Evolutionary conservation across 2,888 invertebrate genomes (phyloP).

Genomic region (Helobdella robusta): DNA sequence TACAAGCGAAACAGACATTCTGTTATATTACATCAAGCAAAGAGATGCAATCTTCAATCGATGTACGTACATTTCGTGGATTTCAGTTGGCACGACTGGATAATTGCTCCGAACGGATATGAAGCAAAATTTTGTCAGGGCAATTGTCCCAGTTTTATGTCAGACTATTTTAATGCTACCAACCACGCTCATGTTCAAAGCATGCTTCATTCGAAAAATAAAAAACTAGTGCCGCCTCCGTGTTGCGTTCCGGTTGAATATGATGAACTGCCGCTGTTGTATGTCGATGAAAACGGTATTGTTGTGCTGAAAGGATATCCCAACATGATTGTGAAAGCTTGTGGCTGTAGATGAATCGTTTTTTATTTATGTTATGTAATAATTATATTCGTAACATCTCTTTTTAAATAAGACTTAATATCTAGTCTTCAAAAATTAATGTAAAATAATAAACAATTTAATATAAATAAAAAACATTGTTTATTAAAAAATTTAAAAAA

Average conservation of each 20-base stretch:
- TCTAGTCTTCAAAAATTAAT: too few species aligned
- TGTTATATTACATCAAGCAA: too few species aligned
- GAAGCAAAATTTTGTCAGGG: slow-evolving; percentile 94
- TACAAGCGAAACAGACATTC: too few species aligned
- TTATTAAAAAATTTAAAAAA: too few species aligned
- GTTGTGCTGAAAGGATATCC: slow-evolving; percentile 96
- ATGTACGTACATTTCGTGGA: slow-evolving; percentile 90
- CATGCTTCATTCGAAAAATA: slow-evolving; percentile 46
- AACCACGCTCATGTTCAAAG: slow-evolving; percentile 84
- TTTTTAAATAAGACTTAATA: too few species aligned
- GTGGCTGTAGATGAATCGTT: slow-evolving; percentile 93
- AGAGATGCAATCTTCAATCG: too few species aligned
- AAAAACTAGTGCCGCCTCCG: slow-evolving; percentile 79
- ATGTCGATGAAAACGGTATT: slow-evolving; percentile 81
- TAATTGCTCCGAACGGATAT: slow-evolving; percentile 90
- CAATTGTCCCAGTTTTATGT: slow-evolving; percentile 84
- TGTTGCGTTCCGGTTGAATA: slow-evolving; percentile 95
- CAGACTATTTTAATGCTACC: slow-evolving; percentile 91
- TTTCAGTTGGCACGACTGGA: slow-evolving; percentile 98
- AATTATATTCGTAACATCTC: too few species aligned
- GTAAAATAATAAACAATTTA: too few species aligned
- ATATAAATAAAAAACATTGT: too few species aligned
- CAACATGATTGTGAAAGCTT: slow-evolving; percentile 95
- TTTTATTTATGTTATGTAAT: too few species aligned
- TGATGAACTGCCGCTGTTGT: slow-evolving; percentile 87